Evolutionary conservation across 2,888 invertebrate genomes (phyloP).

Genomic region (Luperina testacea): DNA sequence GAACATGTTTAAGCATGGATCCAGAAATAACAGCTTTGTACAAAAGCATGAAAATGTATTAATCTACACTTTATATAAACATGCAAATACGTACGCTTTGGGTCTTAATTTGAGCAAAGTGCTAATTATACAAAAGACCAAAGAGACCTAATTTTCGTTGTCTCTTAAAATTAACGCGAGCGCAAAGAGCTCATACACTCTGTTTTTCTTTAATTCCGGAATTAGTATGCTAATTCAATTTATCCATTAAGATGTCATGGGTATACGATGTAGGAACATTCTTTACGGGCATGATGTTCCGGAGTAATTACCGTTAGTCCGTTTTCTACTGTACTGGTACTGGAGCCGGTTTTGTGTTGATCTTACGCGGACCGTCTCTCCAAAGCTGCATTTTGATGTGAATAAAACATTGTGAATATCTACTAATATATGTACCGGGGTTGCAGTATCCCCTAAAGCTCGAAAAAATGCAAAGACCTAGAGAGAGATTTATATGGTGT

Average conservation of each 20-base stretch:
- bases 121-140: constrained; percentile 12
- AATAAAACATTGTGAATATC: not conserved
- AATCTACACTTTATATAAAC: constrained; percentile 1
- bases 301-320: not conserved
- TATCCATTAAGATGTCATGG: constrained; percentile 19
- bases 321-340: not conserved
- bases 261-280: constrained; percentile 8
- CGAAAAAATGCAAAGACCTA: constrained; percentile 15
- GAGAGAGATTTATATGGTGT: too few species aligned
- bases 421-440: not conserved
- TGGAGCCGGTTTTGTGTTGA: not conserved
- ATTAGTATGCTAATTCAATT: constrained; percentile 48
- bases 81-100: constrained; percentile 13
- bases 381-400: not conserved
- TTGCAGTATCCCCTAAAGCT: not conserved
- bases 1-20: not conserved
- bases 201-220: constrained; percentile 49
- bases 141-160: constrained; percentile 14
- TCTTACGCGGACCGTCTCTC: too few species aligned
- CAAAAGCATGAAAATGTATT: not conserved
- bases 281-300: not conserved
- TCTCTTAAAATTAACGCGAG: constrained; percentile 27
- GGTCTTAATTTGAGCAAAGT: constrained; percentile 10
- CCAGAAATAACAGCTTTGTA: not conserved
- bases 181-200: constrained; percentile 17